Evolutionary conservation across 2,113 vertebrate species (phyloP), one percentile per base, ranked within the genome.

Genomic region (Nothoprocta pentlandii): DNA sequence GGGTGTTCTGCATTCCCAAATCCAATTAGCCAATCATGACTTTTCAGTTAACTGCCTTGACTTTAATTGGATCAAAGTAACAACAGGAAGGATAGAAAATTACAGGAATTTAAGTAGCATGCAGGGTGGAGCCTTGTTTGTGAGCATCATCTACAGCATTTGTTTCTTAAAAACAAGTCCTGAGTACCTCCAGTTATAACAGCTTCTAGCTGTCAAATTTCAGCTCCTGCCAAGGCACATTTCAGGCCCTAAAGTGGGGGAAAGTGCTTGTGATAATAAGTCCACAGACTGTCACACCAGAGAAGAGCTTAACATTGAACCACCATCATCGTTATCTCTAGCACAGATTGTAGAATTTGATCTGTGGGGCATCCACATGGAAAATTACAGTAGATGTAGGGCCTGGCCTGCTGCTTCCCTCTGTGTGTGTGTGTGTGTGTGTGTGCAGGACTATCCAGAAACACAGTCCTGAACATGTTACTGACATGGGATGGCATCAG

Each of bases 61-160:
- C 80, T 93, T 95, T 90, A 97, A 94, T 85, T 89, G 93, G 92
- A 95, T 91, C 90, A 89, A 80, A 94, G 84, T 89, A 95, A 94
- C 85, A 95, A 95, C 61, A 86, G 70, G 78, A 87, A 95, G 44
- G 54, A 89, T 77, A 82, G 77, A 87, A 95, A 92, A 87, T 87
- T 66, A 66, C 74, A 66, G 62, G 85, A 90, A 69, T 93, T 93
- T 76, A 67, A 56, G 93, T 92, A 79, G 77, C 59, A 23, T 69
- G 41, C 54, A 79, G 67, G 59, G 30, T 0, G 59, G 90, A 94
- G 39, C 34, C 64, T 92, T 95, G 51, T 36, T 28, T 63, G 46
- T 28, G 64, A 49, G 76, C 46, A 41, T 49, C 59, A 41, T 41
- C 19, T 51, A 25, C 30, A 53, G 21, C 22, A 54, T 41, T 53